A percentile compares a stretch with the other conserved stretches of the same genome.
Conservation (phyloP, 2,797 vertebrate genomes). For the Anas acuta region DNA sequence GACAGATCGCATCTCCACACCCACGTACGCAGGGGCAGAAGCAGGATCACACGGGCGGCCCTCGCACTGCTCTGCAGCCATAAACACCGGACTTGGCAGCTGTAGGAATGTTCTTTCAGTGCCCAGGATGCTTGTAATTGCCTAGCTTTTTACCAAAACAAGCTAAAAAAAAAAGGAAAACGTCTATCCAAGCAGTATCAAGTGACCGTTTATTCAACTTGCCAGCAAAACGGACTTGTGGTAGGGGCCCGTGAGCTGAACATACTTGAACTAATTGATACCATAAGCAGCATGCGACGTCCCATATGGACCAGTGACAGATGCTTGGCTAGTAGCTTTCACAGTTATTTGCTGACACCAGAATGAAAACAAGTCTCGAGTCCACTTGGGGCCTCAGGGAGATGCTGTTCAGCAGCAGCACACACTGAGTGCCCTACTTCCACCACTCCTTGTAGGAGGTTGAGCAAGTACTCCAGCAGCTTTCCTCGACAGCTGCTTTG, state of each 20-base stretch:
- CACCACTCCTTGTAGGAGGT: background rate
- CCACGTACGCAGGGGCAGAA: background rate
- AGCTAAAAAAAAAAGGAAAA: background rate
- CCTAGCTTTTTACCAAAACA: constrained; percentile 2
- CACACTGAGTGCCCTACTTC: background rate
- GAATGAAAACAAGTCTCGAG: background rate
- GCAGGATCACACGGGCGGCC: background rate
- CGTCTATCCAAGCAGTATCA: background rate
- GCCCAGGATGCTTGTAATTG: background rate
- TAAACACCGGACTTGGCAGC: background rate
- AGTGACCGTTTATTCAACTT: background rate
- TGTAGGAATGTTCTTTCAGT: background rate
- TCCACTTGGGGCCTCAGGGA: background rate
- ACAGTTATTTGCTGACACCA: constrained; percentile 10
- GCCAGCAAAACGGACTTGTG: background rate
- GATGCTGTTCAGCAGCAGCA: background rate
- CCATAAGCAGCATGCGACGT: background rate
- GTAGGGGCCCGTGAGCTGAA: background rate
- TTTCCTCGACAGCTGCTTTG: constrained; percentile 29
- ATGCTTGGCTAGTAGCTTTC: background rate
- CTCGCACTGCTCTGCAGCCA: background rate
- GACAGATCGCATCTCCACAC: constrained; percentile 49
- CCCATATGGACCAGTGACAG: constrained; percentile 36
- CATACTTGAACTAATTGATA: background rate
- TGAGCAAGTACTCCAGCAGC: background rate